These are phyloP conservation scores for Microtus richardsoni DNA, from an alignment of 2,113 vertebrate species.

Conservation along the genomic window DNA sequence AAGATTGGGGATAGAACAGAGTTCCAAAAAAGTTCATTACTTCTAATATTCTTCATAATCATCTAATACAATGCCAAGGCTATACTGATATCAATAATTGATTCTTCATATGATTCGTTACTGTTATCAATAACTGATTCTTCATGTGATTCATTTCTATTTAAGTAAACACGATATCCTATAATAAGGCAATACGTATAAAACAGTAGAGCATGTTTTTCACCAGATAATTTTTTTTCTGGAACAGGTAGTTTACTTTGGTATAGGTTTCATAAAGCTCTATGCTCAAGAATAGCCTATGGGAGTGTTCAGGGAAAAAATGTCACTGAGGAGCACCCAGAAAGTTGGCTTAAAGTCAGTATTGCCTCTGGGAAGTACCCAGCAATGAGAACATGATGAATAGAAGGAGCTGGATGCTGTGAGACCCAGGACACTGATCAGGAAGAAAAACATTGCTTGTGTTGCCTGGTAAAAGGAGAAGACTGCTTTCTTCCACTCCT, in stretches of 20 bases:
- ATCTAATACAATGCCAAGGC: background rate
- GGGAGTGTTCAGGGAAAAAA: background rate
- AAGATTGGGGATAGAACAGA: background rate
- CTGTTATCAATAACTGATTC: background rate
- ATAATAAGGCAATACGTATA: background rate
- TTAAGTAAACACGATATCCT: conserved; percentile 13
- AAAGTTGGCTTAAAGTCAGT: conserved; percentile 37
- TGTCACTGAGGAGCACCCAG: conserved; percentile 27
- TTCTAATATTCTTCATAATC: conserved; percentile 20
- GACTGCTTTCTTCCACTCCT: background rate
- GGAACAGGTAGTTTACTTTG: conserved; percentile 22
- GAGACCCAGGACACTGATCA: background rate
- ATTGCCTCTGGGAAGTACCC: background rate
- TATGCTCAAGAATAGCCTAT: background rate
- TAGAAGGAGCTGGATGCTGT: background rate
- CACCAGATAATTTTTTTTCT: background rate
- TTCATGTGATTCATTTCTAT: background rate
- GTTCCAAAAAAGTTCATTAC: conserved; percentile 14
- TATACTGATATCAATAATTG: background rate
- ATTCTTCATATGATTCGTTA: background rate
- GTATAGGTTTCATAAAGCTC: background rate
- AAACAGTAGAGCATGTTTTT: conserved; percentile 6
- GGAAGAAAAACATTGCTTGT: background rate
- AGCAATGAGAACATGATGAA: background rate
- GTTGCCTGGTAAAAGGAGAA: background rate